A percentile compares a stretch with the other conserved stretches of the same genome.
Evolutionary conservation across 2,888 invertebrate species (phyloP).

Genomic region (Lithosia quadra): DNA sequence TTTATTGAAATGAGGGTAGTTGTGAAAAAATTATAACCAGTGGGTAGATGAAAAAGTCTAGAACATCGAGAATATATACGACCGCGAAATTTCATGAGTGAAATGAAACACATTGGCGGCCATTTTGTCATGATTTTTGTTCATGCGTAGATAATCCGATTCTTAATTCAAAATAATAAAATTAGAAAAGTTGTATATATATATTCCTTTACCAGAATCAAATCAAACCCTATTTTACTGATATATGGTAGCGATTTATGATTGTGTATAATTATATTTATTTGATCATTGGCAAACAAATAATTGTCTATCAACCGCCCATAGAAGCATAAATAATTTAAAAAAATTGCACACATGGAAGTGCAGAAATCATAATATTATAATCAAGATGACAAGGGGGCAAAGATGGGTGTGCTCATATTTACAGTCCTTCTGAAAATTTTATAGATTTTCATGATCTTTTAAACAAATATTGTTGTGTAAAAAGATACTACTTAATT

Average conservation of each 20-base stretch:
- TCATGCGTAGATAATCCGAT: neutral
- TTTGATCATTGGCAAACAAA: neutral
- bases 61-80: neutral
- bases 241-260: neutral
- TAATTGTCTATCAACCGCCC: neutral
- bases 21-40: slow-evolving; percentile 20
- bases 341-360: neutral
- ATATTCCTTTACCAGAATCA: neutral
- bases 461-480: neutral
- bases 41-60: neutral
- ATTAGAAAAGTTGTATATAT: neutral
- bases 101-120: neutral
- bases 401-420: neutral
- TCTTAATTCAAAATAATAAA: neutral
- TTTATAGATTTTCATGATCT: neutral
- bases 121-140: neutral
- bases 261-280: neutral
- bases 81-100: neutral
- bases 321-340: neutral
- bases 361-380: too few species aligned
- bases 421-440: neutral
- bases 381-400: neutral
- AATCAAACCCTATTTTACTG: neutral
- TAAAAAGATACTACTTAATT: too few species aligned
- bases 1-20: slow-evolving; percentile 32